These are phyloP conservation scores for Drosophila tani DNA, from an alignment of 1,140 invertebrate genomes.

Conservation along the genomic window DNA sequence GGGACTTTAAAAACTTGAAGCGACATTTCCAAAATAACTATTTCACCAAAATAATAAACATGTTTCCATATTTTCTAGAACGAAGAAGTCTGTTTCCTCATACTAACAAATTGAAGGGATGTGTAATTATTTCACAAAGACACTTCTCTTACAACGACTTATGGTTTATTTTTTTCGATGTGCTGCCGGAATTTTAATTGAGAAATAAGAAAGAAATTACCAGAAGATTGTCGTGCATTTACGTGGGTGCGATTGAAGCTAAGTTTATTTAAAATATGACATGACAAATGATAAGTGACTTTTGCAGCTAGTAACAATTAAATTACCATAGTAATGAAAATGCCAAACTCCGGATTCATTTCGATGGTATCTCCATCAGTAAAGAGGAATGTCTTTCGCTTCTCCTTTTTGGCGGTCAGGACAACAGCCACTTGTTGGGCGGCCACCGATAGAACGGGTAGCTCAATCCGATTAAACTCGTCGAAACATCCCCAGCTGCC, in stretches of 20 bases:
- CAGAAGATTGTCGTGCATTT: constrained; percentile 3
- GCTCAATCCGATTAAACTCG: constrained; percentile 98
- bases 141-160: background rate
- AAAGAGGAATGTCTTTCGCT: constrained; percentile 95
- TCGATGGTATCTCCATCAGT: constrained; percentile 97
- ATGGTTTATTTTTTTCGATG: background rate
- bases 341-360: constrained; percentile 98
- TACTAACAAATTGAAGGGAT: background rate
- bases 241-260: constrained; percentile 8
- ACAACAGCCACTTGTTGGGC: constrained; percentile 99
- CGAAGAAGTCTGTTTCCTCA: background rate
- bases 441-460: constrained; percentile 97
- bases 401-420: constrained; percentile 95
- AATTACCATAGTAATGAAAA: constrained; percentile 97
- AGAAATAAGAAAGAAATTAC: background rate
- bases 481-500: constrained; percentile 94
- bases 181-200: constrained; percentile 5
- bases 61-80: background rate
- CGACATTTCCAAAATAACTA: background rate
- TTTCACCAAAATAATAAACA: background rate
- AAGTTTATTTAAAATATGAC: constrained; percentile 3
- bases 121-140: background rate
- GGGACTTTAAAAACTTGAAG: background rate
- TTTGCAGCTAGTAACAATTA: background rate
- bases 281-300: background rate